Percentiles rank a stretch among this genome's conserved stretches.
Evolutionary conservation across 2,113 vertebrate species (phyloP).

Genomic region (Monopterus albus): DNA sequence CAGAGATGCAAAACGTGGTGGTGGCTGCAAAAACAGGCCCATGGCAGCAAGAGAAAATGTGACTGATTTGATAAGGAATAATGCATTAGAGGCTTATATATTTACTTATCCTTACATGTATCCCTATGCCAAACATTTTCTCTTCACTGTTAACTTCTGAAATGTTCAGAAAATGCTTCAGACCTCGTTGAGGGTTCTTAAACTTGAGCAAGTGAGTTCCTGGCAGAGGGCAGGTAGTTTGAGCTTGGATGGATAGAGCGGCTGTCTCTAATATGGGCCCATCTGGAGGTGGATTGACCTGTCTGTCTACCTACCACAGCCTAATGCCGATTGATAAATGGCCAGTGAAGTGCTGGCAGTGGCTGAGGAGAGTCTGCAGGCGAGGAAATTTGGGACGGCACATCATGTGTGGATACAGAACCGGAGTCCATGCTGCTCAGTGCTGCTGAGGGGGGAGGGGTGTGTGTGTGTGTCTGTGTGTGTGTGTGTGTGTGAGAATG

Average conservation of each 20-base stretch:
- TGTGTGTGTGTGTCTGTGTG: background rate
- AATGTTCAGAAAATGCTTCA: constrained; percentile 44
- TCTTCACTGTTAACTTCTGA: constrained; percentile 25
- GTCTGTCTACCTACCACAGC: constrained; percentile 57
- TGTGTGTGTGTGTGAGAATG: background rate
- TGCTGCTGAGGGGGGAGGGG: background rate
- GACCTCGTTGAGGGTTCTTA: constrained; percentile 3
- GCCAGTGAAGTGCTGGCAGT: constrained; percentile 30
- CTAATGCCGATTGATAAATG: constrained; percentile 72
- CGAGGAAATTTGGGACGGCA: constrained; percentile 34
- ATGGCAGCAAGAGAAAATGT: constrained; percentile 35
- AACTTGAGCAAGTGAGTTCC: constrained; percentile 24
- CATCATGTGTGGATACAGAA: constrained; percentile 35
- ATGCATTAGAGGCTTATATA: constrained; percentile 49
- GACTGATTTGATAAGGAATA: constrained; percentile 58
- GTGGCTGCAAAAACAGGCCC: constrained; percentile 19
- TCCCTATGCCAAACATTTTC: constrained; percentile 13
- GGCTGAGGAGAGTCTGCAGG: constrained; percentile 33
- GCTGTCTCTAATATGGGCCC: constrained; percentile 52
- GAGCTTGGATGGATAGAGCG: constrained; percentile 45
- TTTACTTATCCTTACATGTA: constrained; percentile 43
- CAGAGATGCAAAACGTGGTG: constrained; percentile 3
- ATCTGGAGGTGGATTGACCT: constrained; percentile 64
- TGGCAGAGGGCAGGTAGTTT: constrained; percentile 14
- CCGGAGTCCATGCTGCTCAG: constrained; percentile 23